Base-by-base conservation (phyloP, 2,888 invertebrate genomes). In the Ophion ellenae region DNA sequence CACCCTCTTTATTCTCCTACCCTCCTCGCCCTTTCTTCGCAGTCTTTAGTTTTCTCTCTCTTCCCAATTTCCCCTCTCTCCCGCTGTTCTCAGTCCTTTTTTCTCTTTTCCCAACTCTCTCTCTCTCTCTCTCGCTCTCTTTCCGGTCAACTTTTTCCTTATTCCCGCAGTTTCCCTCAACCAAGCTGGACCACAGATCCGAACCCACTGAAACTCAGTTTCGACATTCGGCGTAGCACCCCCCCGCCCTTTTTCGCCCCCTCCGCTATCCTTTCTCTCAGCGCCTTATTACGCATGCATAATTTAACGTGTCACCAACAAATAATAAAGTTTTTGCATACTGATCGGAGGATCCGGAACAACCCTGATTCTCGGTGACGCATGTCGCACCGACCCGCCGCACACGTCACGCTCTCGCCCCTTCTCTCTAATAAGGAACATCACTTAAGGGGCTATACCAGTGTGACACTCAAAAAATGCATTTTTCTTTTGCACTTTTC, bases 281-380 rank as follows among this genome's bases (percentile, higher is more conserved):
- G 91, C 85, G 91, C 93, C 93, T 93, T 92, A 92, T 93, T 93
- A 93, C 91, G 92, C 93, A 93, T 93, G 93, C 93, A 93, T 93
- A 93, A 93, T 93, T 93, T 92, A 93, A 90, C 91, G 89, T 90
- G 91, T 91, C 92, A 28, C 92, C 91, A 92, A 93, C 93, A 92
- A 93, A 93, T 93, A 93, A 93, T 92, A 93, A 93, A 93, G 92
- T 93, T 93, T 93, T 91, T 91, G 92, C 92, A 91, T 92, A 90
- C 90, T 90, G 91, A 92, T 91, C 91, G 91, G 91, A 87, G 88
- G 88, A 57, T 59, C 74, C 47, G 64, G 75, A 77, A 63, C 75
- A 87, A 87, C 87, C 53, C 89, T 90, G 90, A 90, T 91, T 92
- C 91, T 90, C 89, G 90, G 61, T 79, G 79, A 61, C 70, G 79